A percentile compares a stretch with the other conserved stretches of the same genome.
These are phyloP conservation scores for Pseudorectes ferrugineus DNA, from an alignment of 2,113 vertebrate genomes.

Conservation along the genomic window DNA sequence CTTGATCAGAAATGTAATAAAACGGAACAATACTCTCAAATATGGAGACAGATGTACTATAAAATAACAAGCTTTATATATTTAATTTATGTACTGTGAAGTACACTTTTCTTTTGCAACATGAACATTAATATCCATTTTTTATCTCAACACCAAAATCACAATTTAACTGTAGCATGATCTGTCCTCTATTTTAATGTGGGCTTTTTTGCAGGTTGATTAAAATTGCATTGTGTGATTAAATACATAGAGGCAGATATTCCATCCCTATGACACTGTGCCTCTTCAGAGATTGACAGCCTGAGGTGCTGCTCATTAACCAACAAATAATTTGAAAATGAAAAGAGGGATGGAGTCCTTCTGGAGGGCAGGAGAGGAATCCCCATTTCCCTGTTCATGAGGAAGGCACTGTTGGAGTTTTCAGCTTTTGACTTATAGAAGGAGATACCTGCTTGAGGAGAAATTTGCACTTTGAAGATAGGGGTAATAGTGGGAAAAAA, in stretches of 20 bases:
- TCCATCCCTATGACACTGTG: neutral
- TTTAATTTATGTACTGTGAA: neutral
- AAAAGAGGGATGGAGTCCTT: neutral
- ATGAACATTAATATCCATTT: neutral
- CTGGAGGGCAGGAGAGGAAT: neutral
- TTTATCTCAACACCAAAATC: conserved; percentile 32
- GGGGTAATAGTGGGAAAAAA: neutral
- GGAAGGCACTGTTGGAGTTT: neutral
- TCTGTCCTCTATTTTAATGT: neutral
- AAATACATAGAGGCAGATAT: neutral
- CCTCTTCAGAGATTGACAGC: conserved; percentile 19
- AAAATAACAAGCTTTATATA: neutral
- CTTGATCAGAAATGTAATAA: conserved; percentile 52
- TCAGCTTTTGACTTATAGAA: neutral
- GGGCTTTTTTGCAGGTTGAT: neutral
- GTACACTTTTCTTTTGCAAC: neutral
- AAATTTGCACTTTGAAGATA: conserved; percentile 18
- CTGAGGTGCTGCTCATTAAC: conserved; percentile 23
- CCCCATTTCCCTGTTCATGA: neutral
- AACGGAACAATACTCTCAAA: conserved; percentile 15
- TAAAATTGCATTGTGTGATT: conserved; percentile 18
- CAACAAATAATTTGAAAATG: conserved; percentile 27
- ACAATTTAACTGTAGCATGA: neutral
- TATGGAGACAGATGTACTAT: neutral
- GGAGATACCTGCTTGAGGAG: neutral